Base-by-base conservation (phyloP, 2,797 vertebrate species). In the Clamator glandarius region DNA sequence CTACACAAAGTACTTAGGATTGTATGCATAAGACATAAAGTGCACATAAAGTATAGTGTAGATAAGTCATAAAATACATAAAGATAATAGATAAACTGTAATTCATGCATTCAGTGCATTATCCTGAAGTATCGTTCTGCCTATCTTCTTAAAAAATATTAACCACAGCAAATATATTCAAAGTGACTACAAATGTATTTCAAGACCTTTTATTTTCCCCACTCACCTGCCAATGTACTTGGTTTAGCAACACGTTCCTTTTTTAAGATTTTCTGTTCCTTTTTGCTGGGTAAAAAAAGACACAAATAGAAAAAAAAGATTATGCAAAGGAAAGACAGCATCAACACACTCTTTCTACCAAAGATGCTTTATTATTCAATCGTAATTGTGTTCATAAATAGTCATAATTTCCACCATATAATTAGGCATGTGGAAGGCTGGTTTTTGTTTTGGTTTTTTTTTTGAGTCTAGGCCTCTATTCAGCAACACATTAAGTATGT, bases 191-290 rank as follows among this genome's bases (percentile, higher is more conserved):
- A 64, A 55, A 58, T 39, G 69, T 33, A 84, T 93, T 72, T 86
- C 59, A 92, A 42, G 55, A 31, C 35, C 29, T 63, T 66, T 93
- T 8, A 2, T 84, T 82, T 87, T 83, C n/a, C 73, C 50, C 54
- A 1, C 42, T 95, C 61, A 89, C 64, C 70, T 90, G 74, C 66
- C 6, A 11, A 36, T 35, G 35, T 68, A 26, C 44, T 69, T 72
- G 14, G 10, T 57, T 80, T 78, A 85, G 64, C 54, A 51, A 48
- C 4, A 9, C 5, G 13, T 63, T 90, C 33, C 29, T 57, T 93
- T 92, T 89, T 72, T 75, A 83, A 64, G 48, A 70, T 70, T 94
- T 90, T 85, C 85, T 91, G 66, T 88, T 90, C 52, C 76, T 35
- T 91, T 89, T 93, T 81, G 61, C 42, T 80, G 15, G 33, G 21